Conservation (phyloP, 2,797 vertebrate genomes). For the Iguana delicatissima region DNA sequence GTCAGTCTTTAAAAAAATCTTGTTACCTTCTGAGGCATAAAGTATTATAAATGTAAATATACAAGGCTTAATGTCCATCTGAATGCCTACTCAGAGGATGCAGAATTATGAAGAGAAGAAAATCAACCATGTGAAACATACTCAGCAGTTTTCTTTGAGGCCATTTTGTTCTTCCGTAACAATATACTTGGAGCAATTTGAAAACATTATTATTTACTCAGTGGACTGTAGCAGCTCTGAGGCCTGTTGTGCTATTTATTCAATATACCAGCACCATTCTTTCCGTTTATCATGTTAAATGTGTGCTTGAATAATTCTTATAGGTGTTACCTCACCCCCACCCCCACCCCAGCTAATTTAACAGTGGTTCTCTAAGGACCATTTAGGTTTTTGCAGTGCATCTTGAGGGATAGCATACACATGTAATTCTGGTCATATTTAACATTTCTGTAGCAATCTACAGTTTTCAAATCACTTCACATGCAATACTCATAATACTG, state of each 20-base stretch:
- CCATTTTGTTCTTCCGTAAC: constrained; percentile 36
- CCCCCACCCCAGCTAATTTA: no score
- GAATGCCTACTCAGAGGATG: constrained; percentile 20
- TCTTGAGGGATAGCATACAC: background rate
- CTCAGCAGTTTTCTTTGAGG: constrained; percentile 43
- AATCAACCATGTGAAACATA: constrained; percentile 36
- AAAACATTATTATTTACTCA: constrained; percentile 50
- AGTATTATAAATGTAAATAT: constrained; percentile 2
- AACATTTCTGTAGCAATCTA: background rate
- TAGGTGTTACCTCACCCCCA: constrained; percentile 31
- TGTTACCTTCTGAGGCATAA: background rate
- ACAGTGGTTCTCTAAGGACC: constrained; percentile 11
- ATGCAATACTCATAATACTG: background rate
- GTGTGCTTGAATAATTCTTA: constrained; percentile 32
- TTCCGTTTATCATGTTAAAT: constrained; percentile 46
- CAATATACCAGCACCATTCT: constrained; percentile 26
- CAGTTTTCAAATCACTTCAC: background rate
- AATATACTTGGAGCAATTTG: constrained; percentile 31
- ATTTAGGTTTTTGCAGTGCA: background rate
- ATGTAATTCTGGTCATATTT: background rate
- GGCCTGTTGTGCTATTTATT: constrained; percentile 37
- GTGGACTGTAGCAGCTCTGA: constrained; percentile 32
- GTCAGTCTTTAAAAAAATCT: background rate
- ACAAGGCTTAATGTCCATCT: background rate
- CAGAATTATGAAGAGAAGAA: constrained; percentile 44